These are phyloP conservation scores for Euleptes europaea DNA, from an alignment of 2,113 vertebrate species.

Conservation along the genomic window DNA sequence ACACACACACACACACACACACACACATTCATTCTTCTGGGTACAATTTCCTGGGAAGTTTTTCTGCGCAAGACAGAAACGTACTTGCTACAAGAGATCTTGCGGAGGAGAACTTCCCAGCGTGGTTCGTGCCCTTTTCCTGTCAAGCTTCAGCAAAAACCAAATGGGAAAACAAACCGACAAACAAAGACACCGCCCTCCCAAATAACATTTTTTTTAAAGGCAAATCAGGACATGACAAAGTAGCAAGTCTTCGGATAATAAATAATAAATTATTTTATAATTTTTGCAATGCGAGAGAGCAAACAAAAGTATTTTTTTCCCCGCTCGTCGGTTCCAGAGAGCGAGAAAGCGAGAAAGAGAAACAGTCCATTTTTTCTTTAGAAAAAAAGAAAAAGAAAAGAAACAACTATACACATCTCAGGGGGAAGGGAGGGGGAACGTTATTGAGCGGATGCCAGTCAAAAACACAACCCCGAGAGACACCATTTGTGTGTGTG, in stretches of 20 bases:
- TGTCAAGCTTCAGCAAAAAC: conserved; percentile 89
- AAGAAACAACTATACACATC: conserved; percentile 92
- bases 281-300: conserved; percentile 92
- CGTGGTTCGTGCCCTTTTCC: background rate
- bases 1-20: too few relatives aligned
- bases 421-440: conserved; percentile 84
- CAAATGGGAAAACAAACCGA: conserved; percentile 55
- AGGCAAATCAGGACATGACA: conserved; percentile 49
- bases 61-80: background rate
- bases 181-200: conserved; percentile 60
- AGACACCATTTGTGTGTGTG: conserved; percentile 78
- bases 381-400: too few relatives aligned
- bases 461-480: conserved; percentile 94
- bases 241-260: conserved; percentile 95
- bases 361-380: conserved; percentile 58
- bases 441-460: conserved; percentile 86
- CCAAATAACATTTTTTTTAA: conserved; percentile 78
- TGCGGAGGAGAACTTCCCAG: background rate
- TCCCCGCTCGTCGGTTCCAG: conserved; percentile 62
- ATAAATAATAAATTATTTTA: conserved; percentile 99
- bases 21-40: too few relatives aligned
- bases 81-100: background rate
- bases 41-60: background rate
- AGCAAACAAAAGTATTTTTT: conserved; percentile 75
- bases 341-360: conserved; percentile 52